Conservation (phyloP, 2,888 invertebrate species). For the Caenorhabditis parvicauda region DNA sequence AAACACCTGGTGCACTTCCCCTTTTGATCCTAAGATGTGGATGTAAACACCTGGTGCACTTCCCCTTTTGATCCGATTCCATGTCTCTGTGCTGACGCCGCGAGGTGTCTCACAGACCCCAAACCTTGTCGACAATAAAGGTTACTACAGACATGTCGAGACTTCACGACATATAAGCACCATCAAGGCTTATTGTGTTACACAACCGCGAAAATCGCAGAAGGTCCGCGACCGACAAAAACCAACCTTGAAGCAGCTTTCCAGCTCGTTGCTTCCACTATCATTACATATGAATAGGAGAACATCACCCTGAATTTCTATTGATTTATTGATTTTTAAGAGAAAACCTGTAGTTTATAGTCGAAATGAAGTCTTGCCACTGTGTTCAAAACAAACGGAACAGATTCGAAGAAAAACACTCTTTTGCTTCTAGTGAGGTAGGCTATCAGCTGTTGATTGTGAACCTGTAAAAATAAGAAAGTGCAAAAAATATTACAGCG, state of each 20-base stretch:
- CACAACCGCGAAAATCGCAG: no score
- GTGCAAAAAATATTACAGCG: not conserved
- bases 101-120: no score
- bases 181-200: no score
- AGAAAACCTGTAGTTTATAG: slow-evolving; percentile 39
- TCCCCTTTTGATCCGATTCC: no score
- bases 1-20: no score
- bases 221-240: no score
- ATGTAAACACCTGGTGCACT: no score
- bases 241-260: slow-evolving; percentile 56
- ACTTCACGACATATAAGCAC: no score
- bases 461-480: slow-evolving; percentile 18
- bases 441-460: slow-evolving; percentile 23
- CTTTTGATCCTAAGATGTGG: no score
- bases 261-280: slow-evolving; percentile 55
- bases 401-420: slow-evolving; percentile 56
- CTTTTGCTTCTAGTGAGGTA: slow-evolving; percentile 27
- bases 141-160: no score
- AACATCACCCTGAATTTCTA: slow-evolving; percentile 49
- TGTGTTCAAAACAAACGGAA: slow-evolving; percentile 54
- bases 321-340: not conserved
- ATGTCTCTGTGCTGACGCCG: no score
- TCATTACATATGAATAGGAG: slow-evolving; percentile 59
- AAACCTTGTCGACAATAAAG: no score
- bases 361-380: slow-evolving; percentile 57